These are phyloP conservation scores for Sebastes goodei DNA, from an alignment of 2,797 vertebrate genomes.

Conservation along the genomic window DNA sequence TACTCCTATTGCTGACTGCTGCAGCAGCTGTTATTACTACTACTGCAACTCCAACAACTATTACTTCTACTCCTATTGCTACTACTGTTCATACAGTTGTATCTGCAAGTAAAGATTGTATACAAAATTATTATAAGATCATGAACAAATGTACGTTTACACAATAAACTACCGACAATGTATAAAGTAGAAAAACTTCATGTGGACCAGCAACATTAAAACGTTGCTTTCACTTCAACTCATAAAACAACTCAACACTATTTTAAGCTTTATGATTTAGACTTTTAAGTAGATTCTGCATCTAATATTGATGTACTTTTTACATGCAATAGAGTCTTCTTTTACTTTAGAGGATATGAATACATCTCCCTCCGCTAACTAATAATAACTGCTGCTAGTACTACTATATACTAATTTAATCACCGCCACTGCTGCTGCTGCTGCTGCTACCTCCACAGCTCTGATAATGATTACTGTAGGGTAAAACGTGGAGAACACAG, in stretches of 20 bases:
- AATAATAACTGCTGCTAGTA: background rate
- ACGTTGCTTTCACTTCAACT: too few species aligned
- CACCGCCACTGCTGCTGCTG: background rate
- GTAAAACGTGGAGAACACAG: background rate
- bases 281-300: background rate
- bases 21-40: background rate
- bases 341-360: background rate
- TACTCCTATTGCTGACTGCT: background rate
- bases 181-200: background rate
- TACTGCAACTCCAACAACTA: background rate
- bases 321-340: background rate
- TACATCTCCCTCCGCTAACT: background rate
- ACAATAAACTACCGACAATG: background rate
- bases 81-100: background rate
- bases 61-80: background rate
- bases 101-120: background rate
- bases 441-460: background rate
- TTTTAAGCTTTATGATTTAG: background rate
- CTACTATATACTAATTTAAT: slow-evolving; percentile 2
- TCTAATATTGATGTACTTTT: background rate
- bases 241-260: background rate
- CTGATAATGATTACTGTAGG: slow-evolving; percentile 11
- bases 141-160: background rate
- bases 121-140: background rate
- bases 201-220: too few species aligned